Base-by-base conservation (phyloP, 1,140 invertebrate genomes). In the Drosophila kurseongensis region DNA sequence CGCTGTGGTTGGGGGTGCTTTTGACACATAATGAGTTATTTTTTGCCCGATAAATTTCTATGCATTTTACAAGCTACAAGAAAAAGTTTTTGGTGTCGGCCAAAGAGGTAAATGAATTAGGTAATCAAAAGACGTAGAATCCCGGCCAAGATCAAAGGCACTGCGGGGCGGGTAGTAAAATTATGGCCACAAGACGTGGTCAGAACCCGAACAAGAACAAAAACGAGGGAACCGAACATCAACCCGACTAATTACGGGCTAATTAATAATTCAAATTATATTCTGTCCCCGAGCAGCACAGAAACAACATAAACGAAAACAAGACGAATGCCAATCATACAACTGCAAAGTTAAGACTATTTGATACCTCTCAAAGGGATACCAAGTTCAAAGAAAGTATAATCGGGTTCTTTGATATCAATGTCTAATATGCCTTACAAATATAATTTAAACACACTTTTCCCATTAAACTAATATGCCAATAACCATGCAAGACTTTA, bases 201-300 rank as follows among this genome's bases (percentile, higher is more conserved):
- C 62, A 75, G 47, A 16, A 47, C 23, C n/a, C n/a, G 27, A 35
- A 45, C 38, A 23, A 13, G 27, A 27, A 45, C 23, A 18, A 36
- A 9, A 61, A 69, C 32, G 40, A 45, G 60, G 57, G 42, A 12
- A 57, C 40, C 45, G 65, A 68, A 62, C 69, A 85, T 54, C 69
- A 80, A 80, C 80, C 84, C 77, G 69, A 78, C 84, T 89, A 89
- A 89, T 89, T 89, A 89, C 66, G 74, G 58, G 80, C 84, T 89
- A 89, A 89, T 89, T 89, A 89, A 89, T 89, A 89, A 89, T 89
- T 89, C 80, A 89, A 89, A 89, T 89, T 89, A 89, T 89, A 80
- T 71, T 65, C 68, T 73, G 62, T 75, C 63, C 69, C 66, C 47
- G 50, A 50, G 55, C 29, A 44, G 55, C 16, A 36, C 13, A 47